These are phyloP conservation scores for Tetrao urogallus DNA, from an alignment of 2,113 vertebrate genomes.

Conservation along the genomic window DNA sequence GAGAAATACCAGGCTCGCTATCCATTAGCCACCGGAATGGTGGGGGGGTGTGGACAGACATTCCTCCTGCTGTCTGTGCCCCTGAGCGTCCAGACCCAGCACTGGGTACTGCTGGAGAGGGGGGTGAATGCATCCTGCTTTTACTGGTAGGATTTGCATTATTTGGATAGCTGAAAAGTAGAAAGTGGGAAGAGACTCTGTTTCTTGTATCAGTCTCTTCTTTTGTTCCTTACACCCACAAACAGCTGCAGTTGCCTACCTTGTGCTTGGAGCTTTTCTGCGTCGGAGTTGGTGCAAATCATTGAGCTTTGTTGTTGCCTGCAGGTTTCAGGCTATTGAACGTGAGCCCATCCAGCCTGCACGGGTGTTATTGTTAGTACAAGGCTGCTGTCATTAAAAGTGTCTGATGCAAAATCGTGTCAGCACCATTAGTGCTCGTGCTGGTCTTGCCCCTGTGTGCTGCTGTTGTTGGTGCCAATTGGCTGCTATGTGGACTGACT, in stretches of 20 bases:
- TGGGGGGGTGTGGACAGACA: neutral
- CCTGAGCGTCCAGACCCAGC: neutral
- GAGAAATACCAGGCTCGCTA: conserved; percentile 19
- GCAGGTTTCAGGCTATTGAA: neutral
- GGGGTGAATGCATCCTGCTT: neutral
- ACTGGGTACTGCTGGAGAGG: neutral
- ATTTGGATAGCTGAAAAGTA: neutral
- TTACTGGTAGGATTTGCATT: neutral
- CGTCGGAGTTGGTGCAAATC: neutral
- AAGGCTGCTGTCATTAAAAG: neutral
- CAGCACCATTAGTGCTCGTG: neutral
- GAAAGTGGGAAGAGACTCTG: neutral
- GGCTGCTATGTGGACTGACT: neutral
- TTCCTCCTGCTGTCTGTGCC: neutral
- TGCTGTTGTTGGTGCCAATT: neutral
- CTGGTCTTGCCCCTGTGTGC: neutral
- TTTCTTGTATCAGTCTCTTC: neutral
- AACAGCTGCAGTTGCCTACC: neutral
- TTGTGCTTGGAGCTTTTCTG: neutral
- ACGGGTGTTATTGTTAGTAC: accelerated
- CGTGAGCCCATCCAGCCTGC: neutral
- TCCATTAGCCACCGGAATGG: neutral
- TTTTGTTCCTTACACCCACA: neutral
- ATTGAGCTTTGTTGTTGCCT: neutral
- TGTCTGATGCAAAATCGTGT: neutral